Evolutionary conservation across 1,140 invertebrate species (phyloP), one percentile per base, ranked within the genome.

Genomic region (Ylistrum balloti): DNA sequence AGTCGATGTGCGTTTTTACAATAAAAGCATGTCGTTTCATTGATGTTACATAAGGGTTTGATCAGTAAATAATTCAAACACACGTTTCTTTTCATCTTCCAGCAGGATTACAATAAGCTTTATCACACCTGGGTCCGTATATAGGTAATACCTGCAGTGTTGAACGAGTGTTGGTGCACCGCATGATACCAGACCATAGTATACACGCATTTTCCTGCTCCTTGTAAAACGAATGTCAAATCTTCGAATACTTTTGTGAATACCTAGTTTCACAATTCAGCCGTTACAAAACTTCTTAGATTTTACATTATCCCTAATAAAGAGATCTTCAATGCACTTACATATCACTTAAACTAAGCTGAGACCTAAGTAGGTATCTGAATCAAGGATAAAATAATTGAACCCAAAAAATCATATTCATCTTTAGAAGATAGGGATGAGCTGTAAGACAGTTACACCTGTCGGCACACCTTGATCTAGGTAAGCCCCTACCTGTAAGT

Each of bases 401-500:
- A n/a, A 74, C n/a, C 2, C 0, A 9, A 74, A n/a, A 22, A 56
- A 3, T 74, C n/a, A 17, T 28, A 56, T 56, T 56, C 45, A 56
- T 20, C 45, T 56, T 38, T 11, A 56, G 22, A 3, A 56, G 22
- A 74, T 74, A 74, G n/a, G 56, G 56, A 74, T 74, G n/a, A n/a
- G 56, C 15, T 74, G 56, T 28, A 28, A 11, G 28, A 2, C 56
- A 28, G n/a, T 28, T 28, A n/a, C n/a, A 74, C 56, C 56, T 74
- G 56, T 74, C 56, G 56, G 56, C 56, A 74, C 56, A 74, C 56
- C 56, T 74, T 74, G n/a, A 74, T 74, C 22, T 5, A 74, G 56
- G 56, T 74, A 74, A 74, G 28, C 28, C 5, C 28, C 56, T 74
- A n/a, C 56, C 56, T 74, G n/a, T 74, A 74, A 28, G n/a, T 74